A percentile compares a stretch with the other conserved stretches of the same genome.
These are phyloP conservation scores for Aricia artaxerxes DNA, from an alignment of 2,888 invertebrate genomes.

Conservation along the genomic window DNA sequence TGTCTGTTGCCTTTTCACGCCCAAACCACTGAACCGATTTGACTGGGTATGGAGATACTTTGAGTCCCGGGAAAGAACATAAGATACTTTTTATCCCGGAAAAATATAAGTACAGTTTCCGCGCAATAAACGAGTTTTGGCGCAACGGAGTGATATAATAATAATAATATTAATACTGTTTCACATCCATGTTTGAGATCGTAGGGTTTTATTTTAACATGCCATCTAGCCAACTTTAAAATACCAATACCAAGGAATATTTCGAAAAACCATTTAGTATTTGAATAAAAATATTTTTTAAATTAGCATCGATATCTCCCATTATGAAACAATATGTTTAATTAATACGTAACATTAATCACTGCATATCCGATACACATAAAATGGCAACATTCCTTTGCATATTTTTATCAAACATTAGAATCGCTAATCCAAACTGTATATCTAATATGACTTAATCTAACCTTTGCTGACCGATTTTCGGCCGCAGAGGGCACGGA, in stretches of 20 bases:
- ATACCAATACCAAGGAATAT: neutral
- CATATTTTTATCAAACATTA: neutral
- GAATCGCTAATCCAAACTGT: neutral
- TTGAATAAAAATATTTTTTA: neutral
- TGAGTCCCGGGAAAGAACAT: too few species aligned
- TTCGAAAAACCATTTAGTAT: neutral
- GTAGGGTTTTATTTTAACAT: too few species aligned
- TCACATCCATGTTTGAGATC: too few species aligned
- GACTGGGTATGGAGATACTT: too few species aligned
- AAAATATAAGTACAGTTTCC: too few species aligned
- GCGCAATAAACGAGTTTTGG: too few species aligned
- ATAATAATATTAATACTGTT: too few species aligned
- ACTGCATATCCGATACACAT: constrained; percentile 1
- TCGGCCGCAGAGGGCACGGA: neutral
- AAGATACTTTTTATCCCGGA: too few species aligned
- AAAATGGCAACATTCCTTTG: constrained; percentile 5
- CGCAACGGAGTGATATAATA: too few species aligned
- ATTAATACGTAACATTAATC: neutral
- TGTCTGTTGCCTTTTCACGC: too few species aligned
- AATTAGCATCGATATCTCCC: neutral
- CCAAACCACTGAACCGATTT: too few species aligned
- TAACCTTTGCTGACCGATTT: neutral
- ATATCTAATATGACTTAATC: neutral
- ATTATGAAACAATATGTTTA: neutral
- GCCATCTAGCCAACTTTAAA: neutral